Percentiles rank a stretch among this genome's conserved stretches.
These are phyloP conservation scores for Mythimna loreyi DNA, from an alignment of 2,888 invertebrate species.

Conservation along the genomic window DNA sequence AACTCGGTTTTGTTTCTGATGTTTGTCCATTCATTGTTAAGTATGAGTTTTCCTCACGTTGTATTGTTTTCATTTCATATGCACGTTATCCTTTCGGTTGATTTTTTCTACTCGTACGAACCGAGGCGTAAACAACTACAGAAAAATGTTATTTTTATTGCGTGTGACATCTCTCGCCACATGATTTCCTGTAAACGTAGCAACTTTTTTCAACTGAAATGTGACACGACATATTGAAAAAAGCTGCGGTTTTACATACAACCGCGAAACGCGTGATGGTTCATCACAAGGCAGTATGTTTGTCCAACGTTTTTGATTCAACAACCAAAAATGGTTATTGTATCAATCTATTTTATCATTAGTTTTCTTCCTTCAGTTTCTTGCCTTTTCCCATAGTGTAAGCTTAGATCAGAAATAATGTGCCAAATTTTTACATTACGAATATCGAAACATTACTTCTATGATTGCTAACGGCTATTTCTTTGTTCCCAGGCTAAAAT, in stretches of 20 bases:
- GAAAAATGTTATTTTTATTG: constrained; percentile 48
- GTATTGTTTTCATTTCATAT: constrained; percentile 31
- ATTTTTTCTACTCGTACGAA: constrained; percentile 7
- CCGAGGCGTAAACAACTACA: constrained; percentile 32
- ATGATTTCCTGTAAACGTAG: constrained; percentile 61
- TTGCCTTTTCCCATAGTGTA: background rate
- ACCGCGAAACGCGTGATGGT: background rate
- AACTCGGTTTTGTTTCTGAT: constrained; percentile 48
- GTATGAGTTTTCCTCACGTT: constrained; percentile 25
- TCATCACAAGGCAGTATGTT: background rate
- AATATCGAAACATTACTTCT: background rate
- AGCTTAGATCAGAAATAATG: background rate
- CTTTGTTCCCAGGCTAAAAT: constrained; percentile 95
- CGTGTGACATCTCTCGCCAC: constrained; percentile 56
- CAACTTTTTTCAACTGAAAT: constrained; percentile 52
- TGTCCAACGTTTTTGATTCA: background rate
- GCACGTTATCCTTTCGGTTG: constrained; percentile 22
- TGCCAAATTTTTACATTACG: background rate
- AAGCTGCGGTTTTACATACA: constrained; percentile 47
- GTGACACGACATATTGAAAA: constrained; percentile 49
- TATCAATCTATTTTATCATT: background rate
- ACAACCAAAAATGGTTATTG: no score
- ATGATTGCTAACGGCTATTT: constrained; percentile 41
- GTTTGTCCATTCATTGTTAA: constrained; percentile 41
- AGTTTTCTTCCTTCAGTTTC: background rate